phyloP scores from a whole-genome alignment of 92 coral and sea anemone genomes.

The Phenganax marumi region DNA sequence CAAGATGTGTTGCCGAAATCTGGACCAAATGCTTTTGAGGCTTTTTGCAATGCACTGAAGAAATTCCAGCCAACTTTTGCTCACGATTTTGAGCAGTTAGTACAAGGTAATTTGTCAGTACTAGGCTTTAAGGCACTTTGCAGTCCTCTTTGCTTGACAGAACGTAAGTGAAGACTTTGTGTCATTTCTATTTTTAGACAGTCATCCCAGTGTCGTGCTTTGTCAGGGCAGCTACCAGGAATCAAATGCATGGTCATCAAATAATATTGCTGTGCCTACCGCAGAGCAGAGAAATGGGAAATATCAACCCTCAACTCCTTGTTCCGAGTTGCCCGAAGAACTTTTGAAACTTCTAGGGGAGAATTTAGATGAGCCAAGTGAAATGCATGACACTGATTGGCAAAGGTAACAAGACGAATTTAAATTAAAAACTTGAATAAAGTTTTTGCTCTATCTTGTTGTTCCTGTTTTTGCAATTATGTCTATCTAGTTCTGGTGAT shows the following conservation, averaged over 20 bases:
- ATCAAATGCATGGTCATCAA: background rate
- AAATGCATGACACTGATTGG: slow-evolving; percentile 5
- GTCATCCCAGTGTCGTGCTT: background rate
- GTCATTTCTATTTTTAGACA: background rate
- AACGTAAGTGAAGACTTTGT: background rate
- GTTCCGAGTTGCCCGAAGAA: slow-evolving; percentile 2
- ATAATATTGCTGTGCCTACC: too few relatives aligned
- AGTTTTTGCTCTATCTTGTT: background rate
- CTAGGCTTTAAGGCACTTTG: too few relatives aligned
- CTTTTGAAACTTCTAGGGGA: background rate
- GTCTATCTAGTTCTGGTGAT: background rate
- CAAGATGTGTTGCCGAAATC: slow-evolving; percentile 48
- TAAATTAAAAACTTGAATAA: background rate
- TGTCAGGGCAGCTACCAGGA: background rate
- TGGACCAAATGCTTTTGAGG: slow-evolving; percentile 56
- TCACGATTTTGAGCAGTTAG: slow-evolving; percentile 13
- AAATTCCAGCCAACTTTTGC: slow-evolving; percentile 45
- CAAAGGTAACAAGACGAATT: background rate
- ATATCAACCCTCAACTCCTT: background rate
- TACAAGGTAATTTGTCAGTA: too few relatives aligned
- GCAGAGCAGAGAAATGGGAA: background rate
- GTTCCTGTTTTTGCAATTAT: background rate
- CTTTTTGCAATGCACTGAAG: slow-evolving; percentile 47
- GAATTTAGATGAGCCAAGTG: background rate
- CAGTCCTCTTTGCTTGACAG: background rate